Base-by-base conservation (phyloP, 23 tunicate species). In the Ciona savignyi region DNA sequence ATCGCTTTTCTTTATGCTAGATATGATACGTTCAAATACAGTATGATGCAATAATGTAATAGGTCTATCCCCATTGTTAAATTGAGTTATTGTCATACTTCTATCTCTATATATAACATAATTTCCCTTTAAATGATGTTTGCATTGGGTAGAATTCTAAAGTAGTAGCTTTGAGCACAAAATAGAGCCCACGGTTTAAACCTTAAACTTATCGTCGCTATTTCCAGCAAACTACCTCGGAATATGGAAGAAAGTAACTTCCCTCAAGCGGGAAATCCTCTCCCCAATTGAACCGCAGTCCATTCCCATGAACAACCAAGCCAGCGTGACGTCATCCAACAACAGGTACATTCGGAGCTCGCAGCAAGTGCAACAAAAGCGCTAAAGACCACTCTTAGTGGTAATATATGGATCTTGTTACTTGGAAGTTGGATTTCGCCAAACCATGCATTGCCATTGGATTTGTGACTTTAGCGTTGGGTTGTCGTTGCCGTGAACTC, bases 181-280 rank as follows among this genome's bases (percentile, higher is more conserved):
- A n/a, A n/a, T n/a, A n/a, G n/a, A n/a, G n/a, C n/a, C 20, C 21
- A 21, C 20, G 21, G 21, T 51, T 19, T 51, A 21, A 51, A 51
- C 68, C 20, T 64, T 64, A 64, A 23, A 4, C 11, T 68, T 68
- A 4, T 25, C 9, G 6, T 20, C 56, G 9, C 15, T 42, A 33
- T 31, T 48, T 32, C 68, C 70, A 79, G 84, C 85, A 11, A 82
- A 82, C 63, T 82, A 74, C 72, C 61, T 82, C 25, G 87, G 76
- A 1, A 68, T 74, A 20, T 82, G 87, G 87, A 82, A 68, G 51
- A 73, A 63, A 27, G 63, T 82, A 25, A 75, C 80, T 33, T 25
- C 61, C n/a, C 56, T 81, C 22, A 66, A 66, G 29, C 60, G 30
- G 21, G 76, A 51, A 21, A 63, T 23, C 22, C 27, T 26, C 1